Evolutionary conservation across 2,113 vertebrate species (phyloP), one percentile per base, ranked within the genome.

Genomic region (Fregetta grallaria): DNA sequence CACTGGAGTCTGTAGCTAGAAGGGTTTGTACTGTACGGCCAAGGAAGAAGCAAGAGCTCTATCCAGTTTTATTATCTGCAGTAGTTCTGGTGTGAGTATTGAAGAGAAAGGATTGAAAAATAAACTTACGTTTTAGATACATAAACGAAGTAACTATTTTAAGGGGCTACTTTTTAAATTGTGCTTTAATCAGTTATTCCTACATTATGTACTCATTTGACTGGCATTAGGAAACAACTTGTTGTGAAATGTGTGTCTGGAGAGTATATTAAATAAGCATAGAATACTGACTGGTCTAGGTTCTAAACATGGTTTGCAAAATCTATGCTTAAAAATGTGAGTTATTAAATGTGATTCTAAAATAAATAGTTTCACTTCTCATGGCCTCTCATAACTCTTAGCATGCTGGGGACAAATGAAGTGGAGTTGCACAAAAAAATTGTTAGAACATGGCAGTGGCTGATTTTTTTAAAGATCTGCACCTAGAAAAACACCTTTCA

Each of bases 401-500:
- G 17, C 25, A 61, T 59, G 38, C 38, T 88, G 71, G 30, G 20
- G 34, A 71, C 30, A 96, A 89, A 88, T 71, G 13, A 91, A 90
- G 25, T 50, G 65, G 40, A 56, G 22, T 49, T 55, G 56, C 29
- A 67, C 8, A 53, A 81, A 79, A 85, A 71, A 62, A 32, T 5
- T 27, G 29, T 70, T 94, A 27, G 82, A 92, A 44, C 27, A 32
- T 62, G 25, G 22, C 49, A 71, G 49, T 61, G 55, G 50, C 29
- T 76, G 26, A 15, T 44, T 63, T 91, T 88, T 89, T 85, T 73
- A 52, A 56, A 85, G 50, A 36, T 52, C 40, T 70, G 29, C 59
- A 93, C 91, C 76, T 89, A 93, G 71, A 88, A 97, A 96, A 96
- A 75, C 76, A 58, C 77, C 55, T 92, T 96, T 81, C 55, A 76